Evolutionary conservation across 1,140 invertebrate species (phyloP), one percentile per base, ranked within the genome.

Genomic region (Asbolus verrucosus): DNA sequence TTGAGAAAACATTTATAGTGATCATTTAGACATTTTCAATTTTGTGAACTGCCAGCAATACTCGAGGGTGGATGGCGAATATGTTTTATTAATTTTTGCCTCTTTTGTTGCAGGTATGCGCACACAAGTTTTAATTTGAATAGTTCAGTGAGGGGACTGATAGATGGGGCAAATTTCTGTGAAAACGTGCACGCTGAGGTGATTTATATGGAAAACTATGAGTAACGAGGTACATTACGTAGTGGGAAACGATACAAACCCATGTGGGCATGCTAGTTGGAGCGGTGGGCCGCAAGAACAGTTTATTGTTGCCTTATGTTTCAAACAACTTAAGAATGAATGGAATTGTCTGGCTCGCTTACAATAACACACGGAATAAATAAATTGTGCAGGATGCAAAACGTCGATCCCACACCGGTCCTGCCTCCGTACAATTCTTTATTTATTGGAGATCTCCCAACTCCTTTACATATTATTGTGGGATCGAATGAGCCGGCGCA

Each of bases 151-250:
- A n/a, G n/a, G n/a, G n/a, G n/a, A n/a, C n/a, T n/a, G 46, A 13
- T 16, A 27, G 46, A 14, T 21, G 21, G 18, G 21, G 21, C 46
- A 54, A 54, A 54, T 24, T 54, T 19, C 21, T 54, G 36, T 24
- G 61, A 41, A 63, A 63, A 63, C 15, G 18, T 18, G 61, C 24
- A 33, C 38, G 21, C 31, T 41, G n/a, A 39, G 36, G 19, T 63
- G 61, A 63, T 63, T 63, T 63, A 41, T 63, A 63, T 63, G 61
- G 11, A 63, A 63, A 63, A 38, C 33, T 41, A 63, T 41, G 61
- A 41, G 39, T 38, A 62, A 62, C 36, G 36, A 63, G 39, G 39
- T 63, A 63, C 61, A 63, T 63, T 63, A 63, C 33, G 33, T 41
- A 41, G 61, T 63, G 61, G 61, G 61, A 63, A 63, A 19, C 21